Conservation (phyloP, 1,140 invertebrate genomes). For the Lepidurus packardi region DNA sequence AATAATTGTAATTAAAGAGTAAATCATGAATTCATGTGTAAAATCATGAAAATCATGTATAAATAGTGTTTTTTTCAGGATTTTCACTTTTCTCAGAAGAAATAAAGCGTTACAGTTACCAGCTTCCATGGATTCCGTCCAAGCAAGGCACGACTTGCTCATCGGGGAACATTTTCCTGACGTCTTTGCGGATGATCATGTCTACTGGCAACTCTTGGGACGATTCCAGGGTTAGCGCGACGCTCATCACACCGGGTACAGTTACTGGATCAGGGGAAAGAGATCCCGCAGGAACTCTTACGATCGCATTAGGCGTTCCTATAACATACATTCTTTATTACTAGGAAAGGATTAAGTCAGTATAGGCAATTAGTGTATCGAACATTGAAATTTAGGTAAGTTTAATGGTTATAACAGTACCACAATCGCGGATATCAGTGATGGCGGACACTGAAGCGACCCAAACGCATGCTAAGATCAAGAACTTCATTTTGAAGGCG, state of each 20-base stretch:
- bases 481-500: slow-evolving; percentile 25
- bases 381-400: not conserved
- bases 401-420: slow-evolving; percentile 7
- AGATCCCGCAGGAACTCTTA: not conserved
- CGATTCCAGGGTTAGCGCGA: not conserved
- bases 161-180: not conserved
- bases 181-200: not conserved
- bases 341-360: too few relatives aligned
- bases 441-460: slow-evolving; percentile 19
- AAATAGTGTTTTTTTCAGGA: too few relatives aligned
- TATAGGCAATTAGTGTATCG: not conserved
- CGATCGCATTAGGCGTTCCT: not conserved
- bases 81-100: not conserved
- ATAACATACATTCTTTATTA: too few relatives aligned
- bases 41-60: too few relatives aligned
- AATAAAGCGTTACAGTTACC: not conserved
- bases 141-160: not conserved
- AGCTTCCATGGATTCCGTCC: slow-evolving; percentile 25
- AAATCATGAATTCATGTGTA: too few relatives aligned
- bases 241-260: not conserved
- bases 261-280: not conserved
- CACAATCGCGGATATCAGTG: slow-evolving; percentile 11
- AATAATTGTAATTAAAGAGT: too few relatives aligned
- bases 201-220: not conserved
- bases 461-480: not conserved